Percentiles rank a stretch among this genome's conserved stretches.
These are phyloP conservation scores for Bibio marci DNA, from an alignment of 2,888 invertebrate species.

Conservation along the genomic window DNA sequence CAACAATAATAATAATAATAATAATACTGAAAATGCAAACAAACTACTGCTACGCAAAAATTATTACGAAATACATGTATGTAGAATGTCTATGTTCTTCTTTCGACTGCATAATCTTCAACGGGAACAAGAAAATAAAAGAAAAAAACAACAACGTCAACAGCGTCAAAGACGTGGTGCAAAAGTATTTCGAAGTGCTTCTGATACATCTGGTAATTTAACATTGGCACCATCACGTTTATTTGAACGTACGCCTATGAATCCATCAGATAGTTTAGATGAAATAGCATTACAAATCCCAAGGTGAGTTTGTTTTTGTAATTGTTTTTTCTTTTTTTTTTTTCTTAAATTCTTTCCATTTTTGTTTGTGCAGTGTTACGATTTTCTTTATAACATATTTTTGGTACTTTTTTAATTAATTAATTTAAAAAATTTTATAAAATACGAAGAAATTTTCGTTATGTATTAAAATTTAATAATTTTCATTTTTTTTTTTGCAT, in stretches of 20 bases:
- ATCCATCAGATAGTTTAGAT: constrained; percentile 76
- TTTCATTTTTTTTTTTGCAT: too few relatives aligned
- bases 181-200: constrained; percentile 35
- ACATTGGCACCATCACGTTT: constrained; percentile 62
- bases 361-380: too few relatives aligned
- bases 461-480: too few relatives aligned
- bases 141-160: constrained; percentile 34
- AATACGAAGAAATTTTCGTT: too few relatives aligned
- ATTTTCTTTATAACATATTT: too few relatives aligned
- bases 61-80: too few relatives aligned
- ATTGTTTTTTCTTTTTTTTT: constrained; percentile 1
- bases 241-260: constrained; percentile 69
- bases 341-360: neutral
- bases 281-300: constrained; percentile 86
- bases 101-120: constrained; percentile 84
- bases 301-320: constrained; percentile 40
- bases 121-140: constrained; percentile 63
- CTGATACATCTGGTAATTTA: constrained; percentile 33
- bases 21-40: too few relatives aligned
- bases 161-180: constrained; percentile 33
- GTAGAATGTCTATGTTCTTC: constrained; percentile 90
- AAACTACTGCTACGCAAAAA: too few relatives aligned
- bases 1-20: too few relatives aligned
- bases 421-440: too few relatives aligned
- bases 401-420: too few relatives aligned